Evolutionary conservation across 2,113 vertebrate species (phyloP).

Genomic region (Sula dactylatra): DNA sequence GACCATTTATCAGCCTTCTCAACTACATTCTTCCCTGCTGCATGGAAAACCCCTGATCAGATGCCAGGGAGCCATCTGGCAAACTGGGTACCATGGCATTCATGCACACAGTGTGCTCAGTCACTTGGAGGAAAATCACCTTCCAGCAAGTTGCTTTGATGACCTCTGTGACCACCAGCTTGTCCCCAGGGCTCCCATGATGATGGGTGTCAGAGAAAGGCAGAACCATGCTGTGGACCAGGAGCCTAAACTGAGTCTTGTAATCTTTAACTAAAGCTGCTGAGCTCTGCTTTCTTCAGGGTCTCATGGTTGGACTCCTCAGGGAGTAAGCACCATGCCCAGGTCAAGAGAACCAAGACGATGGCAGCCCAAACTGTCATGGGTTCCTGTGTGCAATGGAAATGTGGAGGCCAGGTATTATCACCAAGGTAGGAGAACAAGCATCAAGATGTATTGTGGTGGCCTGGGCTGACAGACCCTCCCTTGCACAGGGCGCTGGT

Average conservation of each 20-base stretch:
- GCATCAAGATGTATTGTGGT: neutral
- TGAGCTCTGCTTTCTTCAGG: neutral
- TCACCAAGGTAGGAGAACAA: neutral
- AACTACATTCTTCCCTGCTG: neutral
- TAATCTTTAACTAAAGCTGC: neutral
- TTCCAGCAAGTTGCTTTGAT: neutral
- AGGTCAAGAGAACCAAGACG: neutral
- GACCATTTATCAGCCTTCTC: neutral
- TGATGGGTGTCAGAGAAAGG: neutral
- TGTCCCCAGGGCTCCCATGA: neutral
- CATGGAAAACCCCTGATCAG: neutral
- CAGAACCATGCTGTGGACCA: neutral
- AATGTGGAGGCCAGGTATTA: neutral
- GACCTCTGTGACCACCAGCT: neutral
- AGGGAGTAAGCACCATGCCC: neutral
- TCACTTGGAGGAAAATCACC: neutral
- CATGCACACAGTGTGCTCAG: neutral
- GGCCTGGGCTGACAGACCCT: neutral
- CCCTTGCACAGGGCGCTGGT: neutral
- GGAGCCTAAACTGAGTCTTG: neutral
- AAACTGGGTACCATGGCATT: neutral
- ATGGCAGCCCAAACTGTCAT: neutral
- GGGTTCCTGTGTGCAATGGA: neutral
- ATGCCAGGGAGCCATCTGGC: conserved; percentile 19
- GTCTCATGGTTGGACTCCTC: neutral